Percentiles rank a stretch among this genome's conserved stretches.
These are phyloP conservation scores for Gasteruption jaculator DNA, from an alignment of 2,888 invertebrate species.

Conservation along the genomic window DNA sequence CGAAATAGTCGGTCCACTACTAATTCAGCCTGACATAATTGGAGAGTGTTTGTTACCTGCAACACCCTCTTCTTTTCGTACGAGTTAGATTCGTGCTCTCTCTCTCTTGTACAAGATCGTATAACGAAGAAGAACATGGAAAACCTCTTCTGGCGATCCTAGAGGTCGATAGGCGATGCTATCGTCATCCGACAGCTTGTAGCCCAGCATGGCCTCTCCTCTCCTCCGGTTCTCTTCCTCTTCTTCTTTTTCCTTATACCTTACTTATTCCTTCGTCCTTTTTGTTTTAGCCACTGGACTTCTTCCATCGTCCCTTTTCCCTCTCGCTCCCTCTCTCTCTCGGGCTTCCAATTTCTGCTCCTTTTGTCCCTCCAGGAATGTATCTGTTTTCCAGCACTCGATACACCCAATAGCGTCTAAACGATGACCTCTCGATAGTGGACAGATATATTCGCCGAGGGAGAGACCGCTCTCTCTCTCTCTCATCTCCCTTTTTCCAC, in stretches of 20 bases:
- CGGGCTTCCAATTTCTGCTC: conserved; percentile 11
- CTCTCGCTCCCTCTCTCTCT: conserved; percentile 22
- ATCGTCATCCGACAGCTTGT: conserved; percentile 47
- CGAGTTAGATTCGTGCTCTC: conserved; percentile 28
- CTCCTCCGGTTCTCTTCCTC: conserved; percentile 15
- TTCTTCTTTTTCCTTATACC: conserved; percentile 9
- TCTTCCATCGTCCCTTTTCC: conserved; percentile 10
- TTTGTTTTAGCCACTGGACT: neutral
- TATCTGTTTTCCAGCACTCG: too few relatives aligned
- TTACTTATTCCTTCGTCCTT: conserved; percentile 6
- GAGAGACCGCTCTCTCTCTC: conserved; percentile 8
- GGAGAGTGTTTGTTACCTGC: conserved; percentile 51
- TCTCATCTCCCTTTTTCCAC: too few relatives aligned
- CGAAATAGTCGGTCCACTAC: conserved; percentile 47
- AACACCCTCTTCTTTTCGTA: conserved; percentile 37
- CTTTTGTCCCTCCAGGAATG: conserved; percentile 13
- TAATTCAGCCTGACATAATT: conserved; percentile 52
- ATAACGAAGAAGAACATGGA: conserved; percentile 51
- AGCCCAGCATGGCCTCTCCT: conserved; percentile 35
- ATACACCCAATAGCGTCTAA: too few relatives aligned
- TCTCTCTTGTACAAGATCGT: conserved; percentile 48
- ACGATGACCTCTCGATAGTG: conserved; percentile 35
- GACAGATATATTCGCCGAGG: too few relatives aligned
- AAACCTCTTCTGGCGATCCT: conserved; percentile 51
- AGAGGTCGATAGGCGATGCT: conserved; percentile 48